Conservation (phyloP, 2,113 vertebrate species). For the Nerophis lumbriciformis region DNA sequence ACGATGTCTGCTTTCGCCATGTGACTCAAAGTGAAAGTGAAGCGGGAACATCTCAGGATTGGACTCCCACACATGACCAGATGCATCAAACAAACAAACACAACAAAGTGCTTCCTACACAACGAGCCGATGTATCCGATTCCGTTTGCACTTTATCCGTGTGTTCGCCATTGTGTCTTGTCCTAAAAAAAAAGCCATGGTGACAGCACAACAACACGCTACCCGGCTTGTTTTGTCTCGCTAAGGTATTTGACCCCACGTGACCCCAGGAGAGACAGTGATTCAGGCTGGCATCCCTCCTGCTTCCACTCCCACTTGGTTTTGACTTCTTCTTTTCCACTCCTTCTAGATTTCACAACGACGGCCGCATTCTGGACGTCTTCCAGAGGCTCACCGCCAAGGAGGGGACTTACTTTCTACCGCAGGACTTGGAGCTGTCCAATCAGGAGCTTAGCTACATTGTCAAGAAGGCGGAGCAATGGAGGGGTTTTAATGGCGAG, state of each 20-base stretch:
- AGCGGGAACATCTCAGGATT: constrained; percentile 52
- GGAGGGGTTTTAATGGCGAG: constrained; percentile 85
- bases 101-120: constrained; percentile 60
- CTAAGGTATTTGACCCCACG: constrained; percentile 17
- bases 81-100: constrained; percentile 38
- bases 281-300: constrained; percentile 16
- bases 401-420: constrained; percentile 80
- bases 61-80: constrained; percentile 57
- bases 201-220: constrained; percentile 11
- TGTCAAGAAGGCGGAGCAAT: constrained; percentile 84
- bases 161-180: neutral
- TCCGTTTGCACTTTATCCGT: constrained; percentile 41
- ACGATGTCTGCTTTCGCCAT: constrained; percentile 40
- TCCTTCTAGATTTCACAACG: constrained; percentile 73
- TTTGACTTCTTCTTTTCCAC: constrained; percentile 13
- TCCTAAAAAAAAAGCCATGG: constrained; percentile 4
- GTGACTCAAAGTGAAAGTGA: constrained; percentile 62
- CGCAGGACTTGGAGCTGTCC: constrained; percentile 86
- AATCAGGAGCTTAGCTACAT: constrained; percentile 86
- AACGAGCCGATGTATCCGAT: constrained; percentile 57
- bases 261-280: constrained; percentile 16
- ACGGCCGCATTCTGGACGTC: constrained; percentile 80
- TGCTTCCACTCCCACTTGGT: neutral
- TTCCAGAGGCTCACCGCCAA: constrained; percentile 76
- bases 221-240: neutral